Evolutionary conservation across 2,797 vertebrate genomes (phyloP).

Genomic region (Falco concolor): DNA sequence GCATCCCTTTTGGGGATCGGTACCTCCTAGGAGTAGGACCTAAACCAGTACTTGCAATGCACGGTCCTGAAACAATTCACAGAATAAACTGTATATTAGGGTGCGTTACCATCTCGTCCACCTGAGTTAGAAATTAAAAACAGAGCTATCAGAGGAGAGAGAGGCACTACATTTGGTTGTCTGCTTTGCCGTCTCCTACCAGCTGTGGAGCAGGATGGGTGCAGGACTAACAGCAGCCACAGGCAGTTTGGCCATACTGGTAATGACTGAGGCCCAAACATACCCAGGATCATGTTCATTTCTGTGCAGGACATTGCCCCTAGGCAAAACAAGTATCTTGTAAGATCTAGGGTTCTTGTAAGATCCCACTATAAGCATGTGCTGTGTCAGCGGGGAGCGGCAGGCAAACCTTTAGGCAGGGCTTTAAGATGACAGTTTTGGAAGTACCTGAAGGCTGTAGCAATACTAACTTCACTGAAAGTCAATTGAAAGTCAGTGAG

Average conservation of each 20-base stretch:
- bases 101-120: not conserved
- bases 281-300: not conserved
- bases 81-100: not conserved
- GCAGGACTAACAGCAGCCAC: not conserved
- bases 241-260: not conserved
- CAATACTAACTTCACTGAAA: not conserved
- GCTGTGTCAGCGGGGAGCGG: fast-evolving
- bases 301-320: not conserved
- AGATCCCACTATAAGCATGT: not conserved
- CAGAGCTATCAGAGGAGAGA: not conserved
- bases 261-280: not conserved
- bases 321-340: not conserved
- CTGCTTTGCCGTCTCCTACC: fast-evolving
- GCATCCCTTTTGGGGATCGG: not conserved
- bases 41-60: not conserved
- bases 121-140: not conserved
- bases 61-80: not conserved
- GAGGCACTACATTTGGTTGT: fast-evolving
- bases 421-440: not conserved
- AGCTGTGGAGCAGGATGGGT: not conserved
- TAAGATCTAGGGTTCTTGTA: not conserved
- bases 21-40: not conserved
- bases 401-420: not conserved
- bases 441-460: not conserved
- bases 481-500: slow-evolving; percentile 31